phyloP scores from a whole-genome alignment of 2,113 vertebrate species.

The Heterotilapia buettikoferi region DNA sequence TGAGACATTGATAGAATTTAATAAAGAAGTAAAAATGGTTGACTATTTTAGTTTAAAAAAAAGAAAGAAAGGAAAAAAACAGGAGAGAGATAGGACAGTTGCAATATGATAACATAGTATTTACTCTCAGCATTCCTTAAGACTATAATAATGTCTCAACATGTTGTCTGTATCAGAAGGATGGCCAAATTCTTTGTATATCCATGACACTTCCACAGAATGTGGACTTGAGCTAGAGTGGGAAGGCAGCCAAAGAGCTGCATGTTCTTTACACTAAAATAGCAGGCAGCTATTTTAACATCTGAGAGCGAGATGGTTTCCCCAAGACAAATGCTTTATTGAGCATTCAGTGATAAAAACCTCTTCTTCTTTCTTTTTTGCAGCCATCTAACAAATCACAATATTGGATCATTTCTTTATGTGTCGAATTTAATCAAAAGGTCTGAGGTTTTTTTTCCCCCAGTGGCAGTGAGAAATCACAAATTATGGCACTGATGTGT shows the following conservation, averaged over 20 bases:
- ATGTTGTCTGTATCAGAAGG: conserved; percentile 33
- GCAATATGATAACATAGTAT: not conserved
- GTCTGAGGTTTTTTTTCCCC: not conserved
- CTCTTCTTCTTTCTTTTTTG: not conserved
- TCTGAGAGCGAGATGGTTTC: conserved; percentile 14
- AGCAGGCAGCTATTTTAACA: conserved; percentile 59
- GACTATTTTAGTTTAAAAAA: not conserved
- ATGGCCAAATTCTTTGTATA: conserved; percentile 39
- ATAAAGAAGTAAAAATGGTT: not conserved
- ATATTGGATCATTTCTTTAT: conserved; percentile 30
- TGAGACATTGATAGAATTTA: not conserved
- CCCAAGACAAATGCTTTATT: conserved; percentile 43
- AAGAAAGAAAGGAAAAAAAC: not conserved
- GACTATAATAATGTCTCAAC: conserved; percentile 48
- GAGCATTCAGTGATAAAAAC: conserved; percentile 27
- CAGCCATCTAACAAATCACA: conserved; percentile 39
- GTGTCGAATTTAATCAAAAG: conserved; percentile 34
- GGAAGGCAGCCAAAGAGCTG: conserved; percentile 47
- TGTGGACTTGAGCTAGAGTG: conserved; percentile 29
- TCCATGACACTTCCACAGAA: conserved; percentile 16
- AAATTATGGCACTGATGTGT: conserved; percentile 44
- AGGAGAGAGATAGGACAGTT: not conserved
- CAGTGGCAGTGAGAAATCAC: conserved; percentile 38
- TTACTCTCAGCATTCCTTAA: conserved; percentile 41
- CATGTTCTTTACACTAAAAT: conserved; percentile 53